Evolutionary conservation across 2,888 invertebrate genomes (phyloP), one percentile per base, ranked within the genome.

Genomic region (Dysmachus trigonus): DNA sequence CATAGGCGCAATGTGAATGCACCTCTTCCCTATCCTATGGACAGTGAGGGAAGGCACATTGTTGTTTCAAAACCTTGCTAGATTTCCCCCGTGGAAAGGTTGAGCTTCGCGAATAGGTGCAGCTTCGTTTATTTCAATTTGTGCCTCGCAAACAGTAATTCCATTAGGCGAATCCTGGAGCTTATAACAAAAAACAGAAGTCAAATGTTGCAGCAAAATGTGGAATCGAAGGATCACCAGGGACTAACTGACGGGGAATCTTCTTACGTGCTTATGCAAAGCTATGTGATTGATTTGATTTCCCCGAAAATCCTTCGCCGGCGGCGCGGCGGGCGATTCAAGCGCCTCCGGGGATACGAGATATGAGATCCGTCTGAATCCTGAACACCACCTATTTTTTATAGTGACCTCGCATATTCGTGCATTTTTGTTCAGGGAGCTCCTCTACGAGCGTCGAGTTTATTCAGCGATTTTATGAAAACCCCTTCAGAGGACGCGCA

Each of bases 221-320:
- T 33, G 33, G 83, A 86, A 79, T 79, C 72, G 72, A 84, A 72
- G 77, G 87, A 87, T 87, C 84, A 86, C 86, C 79, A 51, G 38
- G 82, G 86, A 77, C 84, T 79, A 87, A 86, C 86, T 47, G 73
- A 72, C 27, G 71, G 77, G 41, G 86, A 87, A 87, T 87, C 87
- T 87, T 76, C 77, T 87, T 84, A 87, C 86, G 86, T 84, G 87
- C 87, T 87, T 87, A 87, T 81, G 47, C 84, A 41, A 86, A 79
- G 84, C 79, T 84, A 84, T 79, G 83, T 87, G 87, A 87, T 87
- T 87, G 87, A 87, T 87, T 87, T 87, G 87, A 87, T 86, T 87
- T 86, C 41, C 33, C 35, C 33, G 8, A 71, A 35, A 71, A 22
- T 33, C 82, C 35, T 13, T n/a, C n/a, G n/a, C n/a, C n/a, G n/a